Conservation (phyloP, 2,888 invertebrate species). For the Magallana nippona region DNA sequence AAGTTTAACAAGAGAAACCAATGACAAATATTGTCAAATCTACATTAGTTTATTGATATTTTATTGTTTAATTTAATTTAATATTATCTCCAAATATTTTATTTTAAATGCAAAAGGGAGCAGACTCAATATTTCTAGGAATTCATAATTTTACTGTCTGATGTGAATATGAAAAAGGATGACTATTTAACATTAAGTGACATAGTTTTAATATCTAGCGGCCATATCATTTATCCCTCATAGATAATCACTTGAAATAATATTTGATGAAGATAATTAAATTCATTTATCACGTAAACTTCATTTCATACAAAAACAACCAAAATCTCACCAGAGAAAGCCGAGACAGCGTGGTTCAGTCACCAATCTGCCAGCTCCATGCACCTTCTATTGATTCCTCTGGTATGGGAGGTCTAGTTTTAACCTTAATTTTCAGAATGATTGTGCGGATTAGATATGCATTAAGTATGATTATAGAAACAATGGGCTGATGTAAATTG, state of each 20-base stretch:
- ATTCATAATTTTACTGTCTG: neutral
- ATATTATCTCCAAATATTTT: neutral
- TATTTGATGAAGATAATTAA: slow-evolving; percentile 34
- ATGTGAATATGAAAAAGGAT: neutral
- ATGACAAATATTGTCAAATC: slow-evolving; percentile 11
- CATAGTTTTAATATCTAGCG: slow-evolving; percentile 2
- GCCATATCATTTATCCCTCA: slow-evolving; percentile 4
- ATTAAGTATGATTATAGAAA: slow-evolving; percentile 66
- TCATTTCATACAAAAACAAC: slow-evolving; percentile 22
- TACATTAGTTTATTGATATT: neutral
- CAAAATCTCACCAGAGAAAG: neutral
- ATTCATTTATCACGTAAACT: slow-evolving; percentile 20
- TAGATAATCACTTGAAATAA: slow-evolving; percentile 26
- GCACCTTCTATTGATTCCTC: neutral
- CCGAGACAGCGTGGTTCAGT: too few relatives aligned
- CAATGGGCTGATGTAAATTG: slow-evolving; percentile 61
- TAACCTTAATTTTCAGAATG: slow-evolving; percentile 45
- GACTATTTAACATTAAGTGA: neutral
- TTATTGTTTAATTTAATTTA: slow-evolving; percentile 19
- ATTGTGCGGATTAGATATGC: slow-evolving; percentile 65
- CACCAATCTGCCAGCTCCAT: too few relatives aligned
- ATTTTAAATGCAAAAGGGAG: neutral
- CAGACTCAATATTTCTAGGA: neutral
- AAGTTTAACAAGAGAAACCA: slow-evolving; percentile 9
- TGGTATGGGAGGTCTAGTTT: slow-evolving; percentile 45